Percentiles rank a stretch among this genome's conserved stretches.
Evolutionary conservation across 2,113 vertebrate species (phyloP).

Genomic region (Neomonachus schauinslandi): DNA sequence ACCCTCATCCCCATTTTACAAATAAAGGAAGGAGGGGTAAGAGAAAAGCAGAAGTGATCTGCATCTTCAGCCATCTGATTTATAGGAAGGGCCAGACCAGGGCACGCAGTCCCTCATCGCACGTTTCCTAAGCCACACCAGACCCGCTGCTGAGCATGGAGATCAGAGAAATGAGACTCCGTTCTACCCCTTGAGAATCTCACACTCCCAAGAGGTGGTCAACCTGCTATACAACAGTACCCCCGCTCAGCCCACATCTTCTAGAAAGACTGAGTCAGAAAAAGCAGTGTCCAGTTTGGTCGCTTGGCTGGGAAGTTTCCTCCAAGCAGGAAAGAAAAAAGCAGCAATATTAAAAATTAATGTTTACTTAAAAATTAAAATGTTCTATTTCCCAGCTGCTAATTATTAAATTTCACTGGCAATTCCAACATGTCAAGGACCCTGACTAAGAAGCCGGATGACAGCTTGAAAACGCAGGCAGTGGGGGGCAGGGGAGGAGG

Average conservation of each 20-base stretch:
- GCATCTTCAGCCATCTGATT: not conserved
- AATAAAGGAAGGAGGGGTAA: not conserved
- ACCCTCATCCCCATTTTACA: not conserved
- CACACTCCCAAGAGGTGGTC: not conserved
- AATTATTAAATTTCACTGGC: constrained; percentile 47
- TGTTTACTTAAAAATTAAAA: constrained; percentile 60
- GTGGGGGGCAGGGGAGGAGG: rapidly evolving
- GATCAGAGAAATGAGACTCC: not conserved
- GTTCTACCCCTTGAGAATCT: not conserved
- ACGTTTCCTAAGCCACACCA: not conserved
- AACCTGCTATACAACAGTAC: not conserved
- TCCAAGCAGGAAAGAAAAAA: not conserved
- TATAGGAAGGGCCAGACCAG: not conserved
- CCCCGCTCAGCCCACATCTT: not conserved
- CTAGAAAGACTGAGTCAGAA: not conserved
- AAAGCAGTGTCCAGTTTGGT: not conserved
- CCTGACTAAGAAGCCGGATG: not conserved
- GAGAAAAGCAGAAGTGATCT: not conserved
- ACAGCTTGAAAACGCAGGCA: not conserved
- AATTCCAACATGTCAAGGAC: not conserved
- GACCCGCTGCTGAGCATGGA: not conserved
- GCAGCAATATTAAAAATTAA: constrained; percentile 58
- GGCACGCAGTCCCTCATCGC: rapidly evolving
- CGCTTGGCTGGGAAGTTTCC: not conserved
- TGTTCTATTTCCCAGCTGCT: constrained; percentile 47